Evolutionary conservation across 2,888 invertebrate genomes (phyloP), one percentile per base, ranked within the genome.

Genomic region (Dilophus febrilis): DNA sequence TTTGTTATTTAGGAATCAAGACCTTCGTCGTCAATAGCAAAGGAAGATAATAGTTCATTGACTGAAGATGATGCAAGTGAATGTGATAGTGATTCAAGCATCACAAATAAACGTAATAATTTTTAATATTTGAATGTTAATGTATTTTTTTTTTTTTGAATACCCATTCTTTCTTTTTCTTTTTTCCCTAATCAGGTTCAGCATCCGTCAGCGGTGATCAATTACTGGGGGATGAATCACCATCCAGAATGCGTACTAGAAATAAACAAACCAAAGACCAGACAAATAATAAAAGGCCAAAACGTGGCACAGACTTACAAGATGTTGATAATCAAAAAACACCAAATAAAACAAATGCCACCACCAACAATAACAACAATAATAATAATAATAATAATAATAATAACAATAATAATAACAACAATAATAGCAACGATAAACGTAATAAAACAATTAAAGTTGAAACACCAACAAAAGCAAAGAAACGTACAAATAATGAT

Each of bases 51-150:
- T 54, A 78, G 77, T 62, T 83, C 84, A 43, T 80, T 83, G 44
- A 83, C 83, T 40, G 84, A 84, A 60, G 84, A 84, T 68, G 88
- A 91, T 59, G 86, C 85, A 65, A 91, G 91, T 47, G 91, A 91
- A 58, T 90, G 91, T 60, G 92, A 92, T 61, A 90, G 90, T 61
- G 91, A 91, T 64, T 90, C 87, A 42, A 73, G 90, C 56, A 86
- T 88, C 54, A 77, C 87, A 50, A 82, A 63, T 52, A 63, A 63
- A 59, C 62, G 64, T 46, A 44, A 22, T 16, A 22, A n/a, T n/a
- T 29, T 31, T 26, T 29, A 13, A 28, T 11, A 33, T n/a, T 13
- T 17, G 11, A 3, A 16, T 30, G n/a, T 26, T 33, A 2, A 16
- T 12, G 14, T 14, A 14, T 13, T 14, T 13, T 11, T 19, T 39